These are phyloP conservation scores for Holacanthus passer DNA, from an alignment of 2,113 vertebrate species.

Conservation along the genomic window DNA sequence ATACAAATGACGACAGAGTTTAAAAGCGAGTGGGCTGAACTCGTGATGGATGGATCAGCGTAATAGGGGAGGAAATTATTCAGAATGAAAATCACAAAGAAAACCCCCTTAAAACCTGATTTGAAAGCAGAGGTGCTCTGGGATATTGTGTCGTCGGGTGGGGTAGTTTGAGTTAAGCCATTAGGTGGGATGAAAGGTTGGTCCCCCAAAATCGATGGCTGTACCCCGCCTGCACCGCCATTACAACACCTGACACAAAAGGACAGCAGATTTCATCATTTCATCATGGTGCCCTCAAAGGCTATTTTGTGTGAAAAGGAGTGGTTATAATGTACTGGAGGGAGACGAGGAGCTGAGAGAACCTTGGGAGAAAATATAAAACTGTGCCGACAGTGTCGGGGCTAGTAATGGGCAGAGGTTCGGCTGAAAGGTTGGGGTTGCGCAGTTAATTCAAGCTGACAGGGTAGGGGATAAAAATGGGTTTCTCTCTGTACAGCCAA, in stretches of 20 bases:
- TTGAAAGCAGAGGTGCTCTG: slow-evolving; percentile 42
- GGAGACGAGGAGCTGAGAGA: slow-evolving; percentile 43
- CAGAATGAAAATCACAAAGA: slow-evolving; percentile 50
- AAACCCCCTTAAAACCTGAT: slow-evolving; percentile 6
- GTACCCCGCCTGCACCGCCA: slow-evolving; percentile 15
- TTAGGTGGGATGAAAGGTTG: slow-evolving; percentile 58
- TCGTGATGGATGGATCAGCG: slow-evolving; percentile 65
- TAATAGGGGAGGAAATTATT: slow-evolving; percentile 61
- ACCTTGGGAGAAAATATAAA: slow-evolving; percentile 63
- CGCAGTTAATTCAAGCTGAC: slow-evolving; percentile 78
- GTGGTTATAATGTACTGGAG: slow-evolving; percentile 50
- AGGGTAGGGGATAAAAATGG: slow-evolving; percentile 73
- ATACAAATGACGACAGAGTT: slow-evolving; percentile 70
- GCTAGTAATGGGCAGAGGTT: slow-evolving; percentile 63
- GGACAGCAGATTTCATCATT: slow-evolving; percentile 50
- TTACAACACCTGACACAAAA: slow-evolving; percentile 52
- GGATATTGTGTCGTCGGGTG: background rate
- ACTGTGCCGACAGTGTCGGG: slow-evolving; percentile 35
- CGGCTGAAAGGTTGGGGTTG: slow-evolving; percentile 70
- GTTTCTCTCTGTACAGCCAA: slow-evolving; percentile 67
- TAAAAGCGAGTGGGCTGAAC: slow-evolving; percentile 59
- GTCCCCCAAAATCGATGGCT: slow-evolving; percentile 16
- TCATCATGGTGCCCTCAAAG: slow-evolving; percentile 51
- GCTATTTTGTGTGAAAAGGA: slow-evolving; percentile 49
- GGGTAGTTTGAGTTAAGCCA: slow-evolving; percentile 41